Evolutionary conservation across 2,113 vertebrate species (phyloP).

Genomic region (Plecotus auritus): DNA sequence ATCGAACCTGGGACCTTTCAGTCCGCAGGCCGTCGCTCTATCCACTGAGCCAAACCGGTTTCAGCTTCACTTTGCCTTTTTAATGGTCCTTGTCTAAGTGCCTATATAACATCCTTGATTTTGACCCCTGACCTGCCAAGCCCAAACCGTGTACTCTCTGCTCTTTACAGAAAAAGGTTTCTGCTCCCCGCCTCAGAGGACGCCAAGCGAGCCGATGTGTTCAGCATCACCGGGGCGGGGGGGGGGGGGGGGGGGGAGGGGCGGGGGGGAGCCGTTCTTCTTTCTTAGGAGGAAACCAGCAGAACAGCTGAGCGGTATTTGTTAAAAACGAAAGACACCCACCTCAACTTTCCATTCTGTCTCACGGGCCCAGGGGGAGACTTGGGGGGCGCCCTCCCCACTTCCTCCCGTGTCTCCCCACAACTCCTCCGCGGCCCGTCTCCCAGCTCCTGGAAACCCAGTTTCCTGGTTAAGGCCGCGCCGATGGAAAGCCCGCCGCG

Average conservation of each 20-base stretch:
- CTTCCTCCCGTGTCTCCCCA: neutral
- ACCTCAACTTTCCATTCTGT: neutral
- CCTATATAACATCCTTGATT: neutral
- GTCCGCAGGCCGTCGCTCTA: too few relatives aligned
- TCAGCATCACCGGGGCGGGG: neutral
- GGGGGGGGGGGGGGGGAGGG: too few relatives aligned
- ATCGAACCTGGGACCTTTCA: too few relatives aligned
- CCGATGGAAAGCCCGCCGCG: constrained; percentile 81
- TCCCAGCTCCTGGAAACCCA: constrained; percentile 70
- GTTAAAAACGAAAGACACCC: neutral
- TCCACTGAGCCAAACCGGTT: too few relatives aligned
- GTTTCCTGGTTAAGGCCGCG: constrained; percentile 75
- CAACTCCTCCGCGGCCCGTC: neutral
- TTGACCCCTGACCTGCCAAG: neutral
- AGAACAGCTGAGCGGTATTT: neutral
- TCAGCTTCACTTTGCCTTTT: neutral
- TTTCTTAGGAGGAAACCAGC: neutral
- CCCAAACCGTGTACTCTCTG: neutral
- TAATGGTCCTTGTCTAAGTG: neutral
- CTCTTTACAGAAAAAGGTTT: neutral
- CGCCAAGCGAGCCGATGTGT: neutral
- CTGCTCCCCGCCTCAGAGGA: neutral
- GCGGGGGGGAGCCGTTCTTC: accelerated
- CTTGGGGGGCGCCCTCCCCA: neutral
- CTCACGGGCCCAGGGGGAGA: neutral